Evolutionary conservation across 2,797 vertebrate genomes (phyloP).

Genomic region (Microctenopoma steveboyesi): DNA sequence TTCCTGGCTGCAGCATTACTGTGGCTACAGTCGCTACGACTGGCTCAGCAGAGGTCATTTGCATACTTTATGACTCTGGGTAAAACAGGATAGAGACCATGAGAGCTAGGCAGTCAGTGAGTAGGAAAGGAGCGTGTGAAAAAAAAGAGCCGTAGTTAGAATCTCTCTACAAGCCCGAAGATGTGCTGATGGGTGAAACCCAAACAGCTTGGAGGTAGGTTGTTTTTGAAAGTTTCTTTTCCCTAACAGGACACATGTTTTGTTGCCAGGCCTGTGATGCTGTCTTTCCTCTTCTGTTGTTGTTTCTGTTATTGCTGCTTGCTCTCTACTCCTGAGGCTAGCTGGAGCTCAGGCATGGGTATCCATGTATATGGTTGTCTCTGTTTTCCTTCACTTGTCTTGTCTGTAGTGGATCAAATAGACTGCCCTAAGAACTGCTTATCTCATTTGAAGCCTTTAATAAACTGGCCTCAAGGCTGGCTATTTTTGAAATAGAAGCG

Average conservation of each 20-base stretch:
- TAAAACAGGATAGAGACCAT: constrained; percentile 40
- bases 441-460: constrained; percentile 46
- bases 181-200: constrained; percentile 62
- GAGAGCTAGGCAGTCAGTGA: constrained; percentile 25
- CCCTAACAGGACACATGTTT: constrained; percentile 58
- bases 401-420: constrained; percentile 52
- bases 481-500: constrained; percentile 25
- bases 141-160: constrained; percentile 28
- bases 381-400: constrained; percentile 38
- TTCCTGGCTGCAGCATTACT: constrained; percentile 50
- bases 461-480: constrained; percentile 28
- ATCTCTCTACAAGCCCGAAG: constrained; percentile 24
- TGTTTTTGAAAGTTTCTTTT: constrained; percentile 59
- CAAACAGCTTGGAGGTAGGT: constrained; percentile 68
- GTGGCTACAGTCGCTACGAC: constrained; percentile 70
- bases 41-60: constrained; percentile 73
- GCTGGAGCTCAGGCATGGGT: constrained; percentile 16
- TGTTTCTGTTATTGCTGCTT: constrained; percentile 47
- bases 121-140: constrained; percentile 12
- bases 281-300: constrained; percentile 27
- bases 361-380: constrained; percentile 26
- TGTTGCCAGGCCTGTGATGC: constrained; percentile 41
- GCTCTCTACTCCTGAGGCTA: constrained; percentile 51
- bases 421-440: constrained; percentile 37
- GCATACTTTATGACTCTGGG: constrained; percentile 79